These are phyloP conservation scores for Lapara coniferarum DNA, from an alignment of 2,888 invertebrate species.

Conservation along the genomic window DNA sequence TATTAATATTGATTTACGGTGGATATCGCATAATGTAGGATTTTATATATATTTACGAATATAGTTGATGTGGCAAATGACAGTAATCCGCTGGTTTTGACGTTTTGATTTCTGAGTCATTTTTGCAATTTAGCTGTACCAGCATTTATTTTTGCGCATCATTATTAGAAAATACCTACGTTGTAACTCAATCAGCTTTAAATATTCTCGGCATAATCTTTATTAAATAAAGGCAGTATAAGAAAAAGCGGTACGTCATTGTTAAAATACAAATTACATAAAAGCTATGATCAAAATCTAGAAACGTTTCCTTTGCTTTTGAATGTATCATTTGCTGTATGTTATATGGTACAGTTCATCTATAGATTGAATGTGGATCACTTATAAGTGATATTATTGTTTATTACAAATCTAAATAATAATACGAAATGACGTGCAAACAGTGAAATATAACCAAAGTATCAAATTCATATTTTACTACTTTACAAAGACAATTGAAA, in stretches of 20 bases:
- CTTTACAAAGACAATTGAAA: too few species aligned
- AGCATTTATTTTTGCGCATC: constrained; percentile 29
- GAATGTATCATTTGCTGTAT: too few species aligned
- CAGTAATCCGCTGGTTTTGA: constrained; percentile 72
- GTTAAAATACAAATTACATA: constrained; percentile 14
- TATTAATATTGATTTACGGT: background rate
- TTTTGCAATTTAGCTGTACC: constrained; percentile 47
- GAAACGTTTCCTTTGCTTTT: too few species aligned
- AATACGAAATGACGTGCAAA: too few species aligned
- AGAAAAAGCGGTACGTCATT: background rate
- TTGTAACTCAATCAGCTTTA: background rate
- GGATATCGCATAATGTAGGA: constrained; percentile 15
- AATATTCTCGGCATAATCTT: background rate
- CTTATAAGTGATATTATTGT: too few species aligned
- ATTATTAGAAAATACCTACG: constrained; percentile 19
- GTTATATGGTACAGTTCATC: too few species aligned
- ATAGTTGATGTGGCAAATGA: constrained; percentile 81
- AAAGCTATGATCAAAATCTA: constrained; percentile 5
- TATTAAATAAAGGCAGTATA: background rate
- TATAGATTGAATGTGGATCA: too few species aligned
- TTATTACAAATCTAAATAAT: too few species aligned
- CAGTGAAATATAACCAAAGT: too few species aligned
- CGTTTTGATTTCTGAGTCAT: constrained; percentile 77
- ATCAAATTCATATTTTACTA: too few species aligned
- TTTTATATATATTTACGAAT: constrained; percentile 39